Base-by-base conservation (phyloP, 2,113 vertebrate genomes). In the Dromiciops gliroides region DNA sequence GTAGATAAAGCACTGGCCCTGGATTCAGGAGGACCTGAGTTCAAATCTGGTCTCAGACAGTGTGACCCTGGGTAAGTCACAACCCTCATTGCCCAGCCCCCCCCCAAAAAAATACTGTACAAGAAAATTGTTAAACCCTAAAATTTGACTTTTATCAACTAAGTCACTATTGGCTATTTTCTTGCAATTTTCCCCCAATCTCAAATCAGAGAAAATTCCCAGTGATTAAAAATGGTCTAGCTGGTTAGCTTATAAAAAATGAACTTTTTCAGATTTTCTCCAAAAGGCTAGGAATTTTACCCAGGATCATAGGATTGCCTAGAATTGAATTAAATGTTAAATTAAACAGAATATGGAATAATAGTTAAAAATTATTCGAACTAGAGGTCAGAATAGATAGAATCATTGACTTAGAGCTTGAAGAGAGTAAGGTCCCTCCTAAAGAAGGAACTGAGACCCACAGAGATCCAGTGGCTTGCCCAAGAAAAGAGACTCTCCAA, bases 331-430 rank as follows among this genome's bases (percentile, higher is more conserved):
- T 83, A 83, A 83, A 83, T 83, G 16, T 93, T 93, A 75, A 16
- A 9, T 93, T 75, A 91, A 48, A 93, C 48, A 26, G 7, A 91
- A 91, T 67, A 91, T 10, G 90, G 90, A 92, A 25, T 91, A 16
- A 89, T 22, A 89, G 51, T 91, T 91, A 51, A 24, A 24, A 28
- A 91, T 92, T 96, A 53, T 89, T 51, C 89, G 51, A 94, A 94
- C 48, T 48, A 92, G 89, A 60, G 51, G 44, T 92, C 23, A 48
- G 24, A 52, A 44, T 83, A 7, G n/a, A 44, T 44, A 83, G 16
- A 22, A 44, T 83, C 19, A 83, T 83, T 44, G 19, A n/a, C 44
- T 83, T 83, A 83, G n/a, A 83, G 5, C n/a, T 44, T 19, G 67
- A 75, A 75, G 67, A 75, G 67, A 44, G 4, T n/a, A n/a, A 44